Evolutionary conservation across 2,888 invertebrate species (phyloP).

Genomic region (Cephus spinipes): DNA sequence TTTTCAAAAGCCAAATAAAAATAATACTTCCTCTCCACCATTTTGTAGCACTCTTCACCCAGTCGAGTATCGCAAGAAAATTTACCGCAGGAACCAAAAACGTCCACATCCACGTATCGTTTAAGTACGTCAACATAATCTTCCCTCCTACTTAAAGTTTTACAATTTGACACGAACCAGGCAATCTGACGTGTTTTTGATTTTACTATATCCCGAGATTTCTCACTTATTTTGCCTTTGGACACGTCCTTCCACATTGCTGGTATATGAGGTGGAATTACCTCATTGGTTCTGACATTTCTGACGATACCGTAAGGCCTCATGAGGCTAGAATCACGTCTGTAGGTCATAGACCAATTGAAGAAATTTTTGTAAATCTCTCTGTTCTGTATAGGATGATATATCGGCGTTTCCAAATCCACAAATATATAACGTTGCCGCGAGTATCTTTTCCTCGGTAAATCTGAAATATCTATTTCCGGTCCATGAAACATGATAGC

Average conservation of each 20-base stretch:
- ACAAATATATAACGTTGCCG: constrained; percentile 22
- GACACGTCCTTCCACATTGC: constrained; percentile 7
- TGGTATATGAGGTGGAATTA: constrained; percentile 11
- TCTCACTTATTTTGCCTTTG: not conserved
- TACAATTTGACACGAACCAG: constrained; percentile 65
- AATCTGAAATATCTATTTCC: constrained; percentile 17
- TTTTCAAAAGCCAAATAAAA: constrained; percentile 78
- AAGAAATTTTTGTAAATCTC: constrained; percentile 12
- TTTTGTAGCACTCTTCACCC: constrained; percentile 58
- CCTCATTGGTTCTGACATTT: constrained; percentile 4
- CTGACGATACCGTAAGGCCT: constrained; percentile 18
- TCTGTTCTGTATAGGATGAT: constrained; percentile 7
- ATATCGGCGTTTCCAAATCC: constrained; percentile 19
- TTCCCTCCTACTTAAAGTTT: constrained; percentile 60
- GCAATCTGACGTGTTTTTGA: constrained; percentile 61
- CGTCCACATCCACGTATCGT: constrained; percentile 68
- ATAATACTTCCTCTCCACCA: constrained; percentile 71
- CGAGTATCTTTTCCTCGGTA: constrained; percentile 10
- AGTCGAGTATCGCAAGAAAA: constrained; percentile 29
- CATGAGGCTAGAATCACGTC: constrained; percentile 20
- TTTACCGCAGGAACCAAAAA: constrained; percentile 49
- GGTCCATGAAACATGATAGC: constrained; percentile 23
- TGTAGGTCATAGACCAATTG: constrained; percentile 27
- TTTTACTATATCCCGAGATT: constrained; percentile 1
- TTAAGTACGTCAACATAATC: constrained; percentile 62